Base-by-base conservation (phyloP, 2,888 invertebrate genomes). In the Venustoraphidia nigricollis region DNA sequence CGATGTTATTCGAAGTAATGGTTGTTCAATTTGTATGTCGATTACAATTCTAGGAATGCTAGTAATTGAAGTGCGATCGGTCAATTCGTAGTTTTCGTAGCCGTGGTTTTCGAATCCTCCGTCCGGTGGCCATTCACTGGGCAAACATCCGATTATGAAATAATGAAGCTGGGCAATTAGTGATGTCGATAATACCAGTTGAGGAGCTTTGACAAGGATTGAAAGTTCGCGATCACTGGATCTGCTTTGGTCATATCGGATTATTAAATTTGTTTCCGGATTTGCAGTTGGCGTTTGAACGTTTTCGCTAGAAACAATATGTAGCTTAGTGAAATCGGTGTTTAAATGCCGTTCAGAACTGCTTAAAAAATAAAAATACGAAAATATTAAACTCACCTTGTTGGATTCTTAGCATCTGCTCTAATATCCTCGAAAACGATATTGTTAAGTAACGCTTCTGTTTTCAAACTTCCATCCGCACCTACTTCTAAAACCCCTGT, bases 31-130 rank as follows among this genome's bases (percentile, higher is more conserved):
- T 27, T 27, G 27, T 27, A 27, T 6, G 27, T 27, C 27, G 27
- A 27, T 27, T 27, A 27, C 27, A 27, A 27, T 3, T 27, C 27
- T 27, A 27, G 27, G 27, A 5, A 27, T 27, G 27, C 6, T 27
- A 6, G 27, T 6, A 6, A 27, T 27, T 1, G 27, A 27, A 27
- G 27, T 3, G 27, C 27, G 27, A 6, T 27, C 27, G 27, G 27
- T 1, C 6, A 27, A 6, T 27, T 27, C 27, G 54, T 80, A 81
- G 6, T 76, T 77, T 42, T 83, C 79, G 57, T 83, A 84, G 0
- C 81, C 83, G 51, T 79, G 79, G 61, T 84, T 84, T 34, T 83
- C 70, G 17, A 83, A 74, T 0, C 83, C 83, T 8, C 77, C 76
- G 8, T 82, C 81, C 52, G 74, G 63, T 36, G 71, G 71, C 55